Evolutionary conservation across 2,113 vertebrate genomes (phyloP).

Genomic region (Mirza zaza): DNA sequence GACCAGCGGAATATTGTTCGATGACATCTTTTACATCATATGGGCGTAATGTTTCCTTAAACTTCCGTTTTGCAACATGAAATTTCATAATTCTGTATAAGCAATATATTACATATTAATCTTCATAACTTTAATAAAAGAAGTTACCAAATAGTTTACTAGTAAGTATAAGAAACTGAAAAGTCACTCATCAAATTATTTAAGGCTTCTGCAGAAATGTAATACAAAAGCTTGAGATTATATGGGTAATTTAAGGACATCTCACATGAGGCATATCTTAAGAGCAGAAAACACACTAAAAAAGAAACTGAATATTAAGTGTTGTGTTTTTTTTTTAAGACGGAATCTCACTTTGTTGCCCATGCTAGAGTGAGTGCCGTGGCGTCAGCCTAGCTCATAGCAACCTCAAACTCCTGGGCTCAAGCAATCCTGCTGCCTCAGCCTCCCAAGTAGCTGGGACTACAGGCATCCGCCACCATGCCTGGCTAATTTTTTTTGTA

Average conservation of each 20-base stretch:
- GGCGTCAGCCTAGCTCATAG: too few species aligned
- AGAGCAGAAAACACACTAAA: neutral
- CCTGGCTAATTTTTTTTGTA: too few species aligned
- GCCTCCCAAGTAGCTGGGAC: too few species aligned
- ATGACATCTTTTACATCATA: constrained; percentile 99
- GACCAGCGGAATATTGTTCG: constrained; percentile 97
- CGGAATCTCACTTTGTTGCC: too few species aligned
- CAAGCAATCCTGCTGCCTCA: too few species aligned
- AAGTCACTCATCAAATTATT: neutral
- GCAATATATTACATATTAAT: constrained; percentile 47
- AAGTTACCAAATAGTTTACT: neutral
- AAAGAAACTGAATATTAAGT: neutral
- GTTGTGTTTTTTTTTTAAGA: neutral
- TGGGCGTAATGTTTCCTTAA: constrained; percentile 96
- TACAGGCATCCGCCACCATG: too few species aligned
- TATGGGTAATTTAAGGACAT: neutral
- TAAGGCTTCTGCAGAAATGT: neutral
- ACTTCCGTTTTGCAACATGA: constrained; percentile 97
- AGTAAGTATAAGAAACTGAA: neutral
- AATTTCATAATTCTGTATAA: constrained; percentile 96
- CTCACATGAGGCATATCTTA: neutral
- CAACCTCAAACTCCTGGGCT: too few species aligned
- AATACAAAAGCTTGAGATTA: neutral
- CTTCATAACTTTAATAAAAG: neutral
- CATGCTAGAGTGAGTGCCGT: too few species aligned